A percentile compares a stretch with the other conserved stretches of the same genome.
Conservation (phyloP, 2,113 vertebrate species). For the Todiramphus chloris region DNA sequence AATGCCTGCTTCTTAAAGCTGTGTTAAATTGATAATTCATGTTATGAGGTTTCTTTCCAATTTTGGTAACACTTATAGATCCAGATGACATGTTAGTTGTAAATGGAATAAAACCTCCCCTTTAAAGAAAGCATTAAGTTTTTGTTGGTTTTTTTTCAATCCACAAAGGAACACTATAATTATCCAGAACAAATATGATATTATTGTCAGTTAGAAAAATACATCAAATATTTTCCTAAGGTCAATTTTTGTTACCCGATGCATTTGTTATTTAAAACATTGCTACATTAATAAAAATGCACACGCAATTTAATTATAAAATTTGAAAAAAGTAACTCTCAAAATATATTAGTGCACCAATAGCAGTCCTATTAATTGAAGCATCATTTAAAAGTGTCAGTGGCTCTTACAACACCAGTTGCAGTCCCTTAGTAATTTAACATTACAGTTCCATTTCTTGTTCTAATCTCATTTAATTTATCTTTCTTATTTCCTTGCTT, state of each 20-base stretch:
- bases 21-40: too few species aligned
- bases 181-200: neutral
- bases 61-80: neutral
- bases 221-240: neutral
- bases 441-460: conserved; percentile 73
- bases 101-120: neutral
- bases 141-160: neutral
- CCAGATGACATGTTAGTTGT: neutral
- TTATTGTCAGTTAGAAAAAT: neutral
- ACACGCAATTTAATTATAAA: neutral
- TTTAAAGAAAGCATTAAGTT: conserved; percentile 1
- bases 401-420: conserved; percentile 24
- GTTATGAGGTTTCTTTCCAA: too few species aligned
- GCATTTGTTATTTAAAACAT: conserved; percentile 20
- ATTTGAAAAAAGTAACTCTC: conserved; percentile 45
- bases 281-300: conserved; percentile 31
- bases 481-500: conserved; percentile 74
- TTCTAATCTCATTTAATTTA: conserved; percentile 77
- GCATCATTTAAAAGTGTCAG: conserved; percentile 49
- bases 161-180: neutral
- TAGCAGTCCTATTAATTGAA: conserved; percentile 59
- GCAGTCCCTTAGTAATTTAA: conserved; percentile 68
- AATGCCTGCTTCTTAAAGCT: too few species aligned
- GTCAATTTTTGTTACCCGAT: neutral
- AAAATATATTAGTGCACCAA: conserved; percentile 5